Conservation (phyloP, 2,797 vertebrate genomes). For the Octomys mimax region DNA sequence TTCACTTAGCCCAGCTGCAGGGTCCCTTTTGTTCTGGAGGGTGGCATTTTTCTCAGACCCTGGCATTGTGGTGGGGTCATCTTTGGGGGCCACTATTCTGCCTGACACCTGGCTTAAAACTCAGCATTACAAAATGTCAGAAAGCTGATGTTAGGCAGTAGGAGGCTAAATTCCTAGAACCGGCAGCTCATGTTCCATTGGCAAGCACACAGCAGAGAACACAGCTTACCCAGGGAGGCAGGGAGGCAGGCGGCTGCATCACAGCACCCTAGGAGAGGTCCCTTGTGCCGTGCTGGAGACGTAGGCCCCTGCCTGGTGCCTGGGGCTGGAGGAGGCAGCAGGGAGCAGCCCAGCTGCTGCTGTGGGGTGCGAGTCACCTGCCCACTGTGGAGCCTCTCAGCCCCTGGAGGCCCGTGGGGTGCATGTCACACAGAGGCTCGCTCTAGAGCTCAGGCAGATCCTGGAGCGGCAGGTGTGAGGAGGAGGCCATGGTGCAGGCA, state of each 20-base stretch:
- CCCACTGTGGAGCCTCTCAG: neutral
- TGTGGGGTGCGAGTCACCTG: neutral
- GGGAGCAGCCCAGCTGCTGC: neutral
- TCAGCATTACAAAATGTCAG: neutral
- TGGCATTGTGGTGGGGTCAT: neutral
- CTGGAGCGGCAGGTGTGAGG: neutral
- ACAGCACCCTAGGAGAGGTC: fast-evolving
- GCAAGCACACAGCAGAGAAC: neutral
- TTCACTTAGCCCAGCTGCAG: neutral
- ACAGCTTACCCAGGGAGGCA: neutral
- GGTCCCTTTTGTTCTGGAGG: neutral
- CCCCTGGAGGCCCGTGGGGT: neutral
- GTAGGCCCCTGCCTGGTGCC: too few relatives aligned
- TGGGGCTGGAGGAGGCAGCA: neutral
- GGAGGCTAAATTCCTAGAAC: neutral
- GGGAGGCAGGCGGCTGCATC: neutral
- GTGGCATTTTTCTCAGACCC: neutral
- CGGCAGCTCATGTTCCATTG: neutral
- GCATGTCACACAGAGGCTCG: too few relatives aligned
- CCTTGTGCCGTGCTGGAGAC: neutral
- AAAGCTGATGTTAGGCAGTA: too few relatives aligned
- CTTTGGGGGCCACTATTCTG: neutral
- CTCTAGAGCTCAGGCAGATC: too few relatives aligned
- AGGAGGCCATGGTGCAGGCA: too few relatives aligned
- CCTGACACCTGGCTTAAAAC: neutral